phyloP scores from a whole-genome alignment of 2,797 vertebrate genomes.

The Sebastes jordani region DNA sequence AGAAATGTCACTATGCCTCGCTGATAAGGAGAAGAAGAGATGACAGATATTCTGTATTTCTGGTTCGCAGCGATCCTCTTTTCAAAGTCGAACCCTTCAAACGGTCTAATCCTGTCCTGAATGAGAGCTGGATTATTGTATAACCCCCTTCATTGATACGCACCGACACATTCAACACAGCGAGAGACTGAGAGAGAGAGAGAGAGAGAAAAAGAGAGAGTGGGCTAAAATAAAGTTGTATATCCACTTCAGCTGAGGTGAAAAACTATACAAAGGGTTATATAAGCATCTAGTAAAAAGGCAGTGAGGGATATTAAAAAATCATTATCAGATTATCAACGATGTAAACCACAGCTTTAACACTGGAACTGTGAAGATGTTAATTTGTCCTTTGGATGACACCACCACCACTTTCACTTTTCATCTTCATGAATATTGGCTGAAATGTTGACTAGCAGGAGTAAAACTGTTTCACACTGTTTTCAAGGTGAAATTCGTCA shows the following conservation, averaged over 20 bases:
- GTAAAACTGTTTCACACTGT: not conserved
- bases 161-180: slow-evolving; percentile 49
- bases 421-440: not conserved
- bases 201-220: not conserved
- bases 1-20: slow-evolving; percentile 61
- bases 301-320: not conserved
- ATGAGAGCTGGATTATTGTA: slow-evolving; percentile 77
- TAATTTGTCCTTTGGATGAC: not conserved
- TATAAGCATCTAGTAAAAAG: not conserved
- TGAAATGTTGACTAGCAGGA: not conserved
- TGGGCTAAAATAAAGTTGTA: slow-evolving; percentile 44
- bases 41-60: slow-evolving; percentile 75
- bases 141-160: slow-evolving; percentile 68
- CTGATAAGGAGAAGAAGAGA: slow-evolving; percentile 66
- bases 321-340: not conserved
- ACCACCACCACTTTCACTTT: not conserved
- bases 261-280: not conserved
- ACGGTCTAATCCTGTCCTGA: slow-evolving; percentile 77
- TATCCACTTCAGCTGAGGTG: slow-evolving; percentile 16
- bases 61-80: slow-evolving; percentile 65
- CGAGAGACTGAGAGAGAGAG: slow-evolving; percentile 2
- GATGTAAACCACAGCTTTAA: not conserved
- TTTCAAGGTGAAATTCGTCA: not conserved
- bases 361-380: not conserved
- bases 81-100: slow-evolving; percentile 75